These are phyloP conservation scores for Poecilia latipinna DNA, from an alignment of 2,113 vertebrate species.

Conservation along the genomic window DNA sequence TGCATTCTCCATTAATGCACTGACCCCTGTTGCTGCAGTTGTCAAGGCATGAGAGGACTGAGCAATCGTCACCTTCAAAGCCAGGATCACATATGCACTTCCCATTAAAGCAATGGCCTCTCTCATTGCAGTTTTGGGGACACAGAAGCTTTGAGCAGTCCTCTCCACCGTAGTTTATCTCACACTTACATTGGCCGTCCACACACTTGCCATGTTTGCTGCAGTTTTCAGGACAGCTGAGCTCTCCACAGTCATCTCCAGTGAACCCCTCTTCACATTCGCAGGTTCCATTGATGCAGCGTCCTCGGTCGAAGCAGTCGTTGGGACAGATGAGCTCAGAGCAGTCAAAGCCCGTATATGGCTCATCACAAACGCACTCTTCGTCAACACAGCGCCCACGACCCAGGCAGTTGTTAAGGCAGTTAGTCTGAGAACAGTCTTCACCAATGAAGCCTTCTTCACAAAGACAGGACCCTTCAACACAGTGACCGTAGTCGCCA, in stretches of 20 bases:
- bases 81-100: slow-evolving; percentile 89
- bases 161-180: slow-evolving; percentile 84
- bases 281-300: slow-evolving; percentile 93
- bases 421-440: slow-evolving; percentile 88
- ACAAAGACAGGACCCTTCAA: slow-evolving; percentile 87
- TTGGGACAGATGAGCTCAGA: slow-evolving; percentile 94
- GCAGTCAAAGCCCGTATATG: slow-evolving; percentile 94
- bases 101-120: slow-evolving; percentile 86
- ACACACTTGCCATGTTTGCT: slow-evolving; percentile 83
- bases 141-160: slow-evolving; percentile 89
- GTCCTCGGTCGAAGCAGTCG: slow-evolving; percentile 95
- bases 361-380: slow-evolving; percentile 89
- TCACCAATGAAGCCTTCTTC: slow-evolving; percentile 86
- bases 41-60: slow-evolving; percentile 83
- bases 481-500: slow-evolving; percentile 85
- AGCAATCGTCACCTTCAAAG: slow-evolving; percentile 85
- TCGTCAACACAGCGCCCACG: slow-evolving; percentile 90
- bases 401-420: slow-evolving; percentile 89
- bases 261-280: slow-evolving; percentile 89
- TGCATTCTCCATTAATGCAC: slow-evolving; percentile 86
- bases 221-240: slow-evolving; percentile 88
- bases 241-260: slow-evolving; percentile 89
- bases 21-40: slow-evolving; percentile 85
- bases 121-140: slow-evolving; percentile 85
- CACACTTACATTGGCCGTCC: slow-evolving; percentile 88